phyloP scores from a whole-genome alignment of 2,888 invertebrate species.

The Erebia epiphron region DNA sequence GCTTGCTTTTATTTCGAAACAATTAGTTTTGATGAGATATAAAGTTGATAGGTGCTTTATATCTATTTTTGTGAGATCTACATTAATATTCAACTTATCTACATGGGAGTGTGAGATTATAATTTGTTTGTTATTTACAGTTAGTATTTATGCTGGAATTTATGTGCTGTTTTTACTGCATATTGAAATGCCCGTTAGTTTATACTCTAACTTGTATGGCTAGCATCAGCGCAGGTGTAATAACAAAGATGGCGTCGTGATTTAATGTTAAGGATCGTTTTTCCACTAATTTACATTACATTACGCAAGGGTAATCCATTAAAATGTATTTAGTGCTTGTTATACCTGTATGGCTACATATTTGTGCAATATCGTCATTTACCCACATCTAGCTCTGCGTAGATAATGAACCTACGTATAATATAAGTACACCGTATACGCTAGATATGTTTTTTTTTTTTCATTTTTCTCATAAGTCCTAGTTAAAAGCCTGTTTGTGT shows the following conservation, averaged over 20 bases:
- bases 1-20: conserved; percentile 20
- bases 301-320: conserved; percentile 1
- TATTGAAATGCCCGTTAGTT: too few relatives aligned
- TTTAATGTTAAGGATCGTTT: conserved; percentile 1
- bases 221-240: neutral
- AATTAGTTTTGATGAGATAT: conserved; percentile 7
- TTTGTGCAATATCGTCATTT: conserved; percentile 13
- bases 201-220: neutral
- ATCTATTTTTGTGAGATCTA: conserved; percentile 6
- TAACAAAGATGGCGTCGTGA: conserved; percentile 7
- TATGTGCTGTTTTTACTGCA: too few relatives aligned
- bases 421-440: too few relatives aligned
- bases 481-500: too few relatives aligned
- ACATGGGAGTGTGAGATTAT: neutral
- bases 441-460: too few relatives aligned
- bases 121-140: neutral
- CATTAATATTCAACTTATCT: conserved; percentile 1
- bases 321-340: neutral
- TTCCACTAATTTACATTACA: neutral
- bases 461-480: too few relatives aligned
- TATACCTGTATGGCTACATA: neutral
- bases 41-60: conserved; percentile 7
- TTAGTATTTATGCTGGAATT: too few relatives aligned
- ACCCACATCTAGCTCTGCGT: neutral
- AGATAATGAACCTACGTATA: neutral